A percentile compares a stretch with the other conserved stretches of the same genome.
Evolutionary conservation across 1,140 invertebrate species (phyloP).

Genomic region (Drosophila sp.): DNA sequence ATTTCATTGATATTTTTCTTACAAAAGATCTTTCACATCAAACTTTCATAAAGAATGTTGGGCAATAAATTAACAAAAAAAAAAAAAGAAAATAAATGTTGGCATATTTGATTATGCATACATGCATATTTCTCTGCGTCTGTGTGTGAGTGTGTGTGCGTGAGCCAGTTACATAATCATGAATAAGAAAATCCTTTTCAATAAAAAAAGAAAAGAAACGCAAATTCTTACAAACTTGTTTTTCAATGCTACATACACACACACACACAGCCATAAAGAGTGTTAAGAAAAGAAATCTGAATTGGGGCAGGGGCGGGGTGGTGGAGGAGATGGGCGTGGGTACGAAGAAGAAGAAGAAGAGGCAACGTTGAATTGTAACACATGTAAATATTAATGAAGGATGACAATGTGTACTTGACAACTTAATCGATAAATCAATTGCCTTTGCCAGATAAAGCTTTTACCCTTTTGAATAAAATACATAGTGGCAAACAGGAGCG

Average conservation of each 20-base stretch:
- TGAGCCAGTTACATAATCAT: slow-evolving; percentile 51
- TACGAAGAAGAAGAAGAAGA: slow-evolving; percentile 28
- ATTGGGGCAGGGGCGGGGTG: neutral
- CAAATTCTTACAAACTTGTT: slow-evolving; percentile 22
- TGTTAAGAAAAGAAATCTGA: slow-evolving; percentile 35
- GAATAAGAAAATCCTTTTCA: slow-evolving; percentile 43
- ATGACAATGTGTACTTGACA: slow-evolving; percentile 79
- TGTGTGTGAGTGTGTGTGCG: slow-evolving; percentile 4
- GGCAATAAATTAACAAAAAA: slow-evolving; percentile 42
- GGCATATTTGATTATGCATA: slow-evolving; percentile 31
- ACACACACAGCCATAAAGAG: slow-evolving; percentile 4
- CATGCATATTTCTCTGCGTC: slow-evolving; percentile 8
- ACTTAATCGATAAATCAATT: slow-evolving; percentile 82
- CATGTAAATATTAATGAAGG: slow-evolving; percentile 76
- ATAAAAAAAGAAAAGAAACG: neutral
- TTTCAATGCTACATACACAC: slow-evolving; percentile 47
- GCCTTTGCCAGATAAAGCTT: slow-evolving; percentile 64
- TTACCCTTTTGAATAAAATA: slow-evolving; percentile 67
- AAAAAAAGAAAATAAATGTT: slow-evolving; percentile 33
- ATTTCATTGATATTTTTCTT: neutral
- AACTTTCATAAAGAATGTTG: neutral
- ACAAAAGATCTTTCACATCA: neutral
- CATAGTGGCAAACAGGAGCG: slow-evolving; percentile 14
- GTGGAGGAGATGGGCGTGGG: neutral
- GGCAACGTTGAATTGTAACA: slow-evolving; percentile 60